Percentiles rank a stretch among this genome's conserved stretches.
Conservation (phyloP, 2,113 vertebrate genomes). For the Zosterops hypoxanthus region DNA sequence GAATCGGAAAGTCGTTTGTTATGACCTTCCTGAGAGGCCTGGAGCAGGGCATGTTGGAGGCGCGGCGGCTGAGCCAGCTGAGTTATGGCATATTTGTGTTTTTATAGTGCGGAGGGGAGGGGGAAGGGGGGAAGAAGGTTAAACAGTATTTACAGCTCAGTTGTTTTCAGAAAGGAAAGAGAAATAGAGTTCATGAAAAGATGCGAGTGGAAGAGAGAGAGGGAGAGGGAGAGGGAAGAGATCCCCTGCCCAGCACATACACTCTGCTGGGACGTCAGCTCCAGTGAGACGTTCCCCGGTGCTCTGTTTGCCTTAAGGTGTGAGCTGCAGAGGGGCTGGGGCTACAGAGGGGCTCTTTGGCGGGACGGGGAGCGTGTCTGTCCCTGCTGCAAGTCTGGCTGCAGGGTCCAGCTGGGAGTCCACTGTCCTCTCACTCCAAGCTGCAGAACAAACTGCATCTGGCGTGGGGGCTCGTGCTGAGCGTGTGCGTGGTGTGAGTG, state of each 20-base stretch:
- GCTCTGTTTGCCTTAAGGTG: slow-evolving; percentile 8
- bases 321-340: slow-evolving; percentile 8
- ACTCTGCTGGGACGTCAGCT: slow-evolving; percentile 3
- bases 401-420: neutral
- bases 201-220: slow-evolving; percentile 69
- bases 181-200: slow-evolving; percentile 86
- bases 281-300: neutral
- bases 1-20: slow-evolving; percentile 99
- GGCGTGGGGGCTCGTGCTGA: neutral
- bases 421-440: neutral
- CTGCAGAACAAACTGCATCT: neutral
- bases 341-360: neutral
- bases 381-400: neutral
- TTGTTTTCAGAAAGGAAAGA: slow-evolving; percentile 97
- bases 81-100: slow-evolving; percentile 99
- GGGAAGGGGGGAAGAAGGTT: slow-evolving; percentile 86
- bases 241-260: slow-evolving; percentile 15
- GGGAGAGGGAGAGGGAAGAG: slow-evolving; percentile 47
- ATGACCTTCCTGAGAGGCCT: slow-evolving; percentile 99
- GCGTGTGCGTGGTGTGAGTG: neutral
- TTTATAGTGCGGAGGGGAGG: slow-evolving; percentile 96
- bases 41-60: slow-evolving; percentile 96
- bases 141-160: slow-evolving; percentile 99
- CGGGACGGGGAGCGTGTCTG: neutral
- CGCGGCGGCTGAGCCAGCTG: slow-evolving; percentile 92